Evolutionary conservation across 2,797 vertebrate genomes (phyloP).

Genomic region (Scyliorhinus canicula): DNA sequence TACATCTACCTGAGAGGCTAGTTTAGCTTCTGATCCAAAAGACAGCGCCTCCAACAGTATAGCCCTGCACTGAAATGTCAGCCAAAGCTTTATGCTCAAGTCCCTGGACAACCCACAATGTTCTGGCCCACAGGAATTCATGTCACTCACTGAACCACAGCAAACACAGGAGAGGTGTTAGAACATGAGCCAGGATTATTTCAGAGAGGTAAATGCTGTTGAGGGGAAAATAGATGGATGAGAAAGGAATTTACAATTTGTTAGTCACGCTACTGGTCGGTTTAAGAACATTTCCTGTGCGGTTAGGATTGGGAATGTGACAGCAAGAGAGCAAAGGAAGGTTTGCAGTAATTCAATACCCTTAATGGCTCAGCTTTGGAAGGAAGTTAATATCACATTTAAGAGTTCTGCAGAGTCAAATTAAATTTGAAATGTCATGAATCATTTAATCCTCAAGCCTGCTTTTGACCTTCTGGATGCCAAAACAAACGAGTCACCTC

Average conservation of each 20-base stretch:
- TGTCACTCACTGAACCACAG: neutral
- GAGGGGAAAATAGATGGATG: neutral
- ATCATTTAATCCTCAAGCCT: conserved; percentile 15
- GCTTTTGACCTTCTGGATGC: conserved; percentile 2
- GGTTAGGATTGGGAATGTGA: neutral
- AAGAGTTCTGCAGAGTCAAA: conserved; percentile 24
- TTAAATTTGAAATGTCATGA: conserved; percentile 23
- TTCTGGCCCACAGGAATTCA: neutral
- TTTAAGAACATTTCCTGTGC: neutral
- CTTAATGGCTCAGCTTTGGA: neutral
- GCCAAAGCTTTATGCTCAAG: neutral
- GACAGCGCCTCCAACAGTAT: neutral
- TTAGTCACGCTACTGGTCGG: neutral
- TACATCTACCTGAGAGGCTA: neutral
- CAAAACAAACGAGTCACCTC: neutral
- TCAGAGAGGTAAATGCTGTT: neutral
- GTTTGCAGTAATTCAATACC: neutral
- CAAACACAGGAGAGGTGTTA: neutral
- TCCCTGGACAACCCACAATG: neutral
- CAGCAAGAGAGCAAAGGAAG: neutral
- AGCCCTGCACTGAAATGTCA: neutral
- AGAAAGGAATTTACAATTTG: neutral
- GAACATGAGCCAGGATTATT: neutral
- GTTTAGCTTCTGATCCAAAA: neutral
- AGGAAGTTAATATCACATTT: conserved; percentile 23